Evolutionary conservation across 2,888 invertebrate genomes (phyloP).

Genomic region (Adelphocoris suturalis): DNA sequence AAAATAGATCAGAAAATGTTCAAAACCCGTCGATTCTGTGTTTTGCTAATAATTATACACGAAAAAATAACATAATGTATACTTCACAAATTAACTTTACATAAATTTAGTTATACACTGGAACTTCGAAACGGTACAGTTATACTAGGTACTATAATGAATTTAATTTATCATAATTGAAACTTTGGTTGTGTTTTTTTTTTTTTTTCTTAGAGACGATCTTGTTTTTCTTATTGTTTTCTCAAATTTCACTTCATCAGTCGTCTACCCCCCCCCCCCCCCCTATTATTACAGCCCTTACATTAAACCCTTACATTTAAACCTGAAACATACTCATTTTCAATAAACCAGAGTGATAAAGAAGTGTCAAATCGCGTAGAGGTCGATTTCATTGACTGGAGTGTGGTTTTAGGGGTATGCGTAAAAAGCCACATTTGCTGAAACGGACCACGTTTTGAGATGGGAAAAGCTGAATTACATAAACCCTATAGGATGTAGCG

Average conservation of each 20-base stretch:
- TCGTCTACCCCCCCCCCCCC: conserved; percentile 12
- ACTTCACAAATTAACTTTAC: conserved; percentile 50
- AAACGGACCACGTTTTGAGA: too few species aligned
- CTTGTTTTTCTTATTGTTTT: conserved; percentile 41
- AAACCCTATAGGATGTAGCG: too few species aligned
- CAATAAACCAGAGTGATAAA: too few species aligned
- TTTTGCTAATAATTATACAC: neutral
- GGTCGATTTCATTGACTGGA: too few species aligned
- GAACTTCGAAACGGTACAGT: conserved; percentile 42
- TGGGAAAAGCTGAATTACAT: too few species aligned
- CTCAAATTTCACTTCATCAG: conserved; percentile 51
- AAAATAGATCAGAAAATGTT: conserved; percentile 20
- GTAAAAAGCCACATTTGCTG: too few species aligned
- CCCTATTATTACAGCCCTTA: conserved; percentile 22
- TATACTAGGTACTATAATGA: conserved; percentile 36
- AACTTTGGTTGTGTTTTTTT: too few species aligned
- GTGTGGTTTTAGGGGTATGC: too few species aligned
- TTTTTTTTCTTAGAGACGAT: conserved; percentile 29
- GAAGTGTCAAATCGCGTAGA: too few species aligned
- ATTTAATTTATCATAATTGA: conserved; percentile 34
- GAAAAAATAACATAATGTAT: conserved; percentile 44
- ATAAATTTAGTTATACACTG: conserved; percentile 43
- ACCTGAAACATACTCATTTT: conserved; percentile 37
- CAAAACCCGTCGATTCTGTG: conserved; percentile 18
- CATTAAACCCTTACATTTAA: conserved; percentile 7